phyloP scores from a whole-genome alignment of 1,140 invertebrate species.

The Diachasma alloeum region DNA sequence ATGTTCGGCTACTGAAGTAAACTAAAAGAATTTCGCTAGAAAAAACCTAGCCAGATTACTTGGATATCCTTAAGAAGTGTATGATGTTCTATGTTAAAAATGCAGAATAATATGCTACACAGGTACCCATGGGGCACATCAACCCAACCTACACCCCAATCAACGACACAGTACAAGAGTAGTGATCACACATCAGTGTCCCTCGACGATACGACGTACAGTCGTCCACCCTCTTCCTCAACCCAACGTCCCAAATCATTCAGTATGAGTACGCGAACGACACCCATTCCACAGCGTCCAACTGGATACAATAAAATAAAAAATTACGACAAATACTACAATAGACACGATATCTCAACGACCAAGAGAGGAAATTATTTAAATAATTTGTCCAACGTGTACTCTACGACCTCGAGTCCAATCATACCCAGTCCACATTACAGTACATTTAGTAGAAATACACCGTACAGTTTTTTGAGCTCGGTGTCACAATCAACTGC shows the following conservation, averaged over 20 bases:
- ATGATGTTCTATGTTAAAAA: conserved; percentile 10
- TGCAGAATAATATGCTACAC: conserved; percentile 30
- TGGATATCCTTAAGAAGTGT: neutral
- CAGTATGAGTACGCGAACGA: conserved; percentile 44
- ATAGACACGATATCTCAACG: conserved; percentile 35
- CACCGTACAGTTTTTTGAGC: conserved; percentile 56
- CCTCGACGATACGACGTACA: conserved; percentile 5
- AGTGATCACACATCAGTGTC: conserved; percentile 35
- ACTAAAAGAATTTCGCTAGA: too few species aligned
- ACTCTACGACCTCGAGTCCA: conserved; percentile 36
- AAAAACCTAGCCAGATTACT: too few species aligned
- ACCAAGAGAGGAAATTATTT: conserved; percentile 44
- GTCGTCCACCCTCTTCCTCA: conserved; percentile 31
- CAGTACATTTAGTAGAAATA: conserved; percentile 56
- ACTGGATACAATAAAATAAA: conserved; percentile 30
- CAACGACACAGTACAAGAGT: conserved; percentile 41
- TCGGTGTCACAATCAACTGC: conserved; percentile 46
- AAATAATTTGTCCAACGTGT: conserved; percentile 44
- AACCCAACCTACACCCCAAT: conserved; percentile 51
- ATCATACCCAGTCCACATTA: conserved; percentile 43
- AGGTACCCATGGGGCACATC: conserved; percentile 60
- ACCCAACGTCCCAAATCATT: conserved; percentile 33
- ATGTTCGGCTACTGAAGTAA: too few species aligned
- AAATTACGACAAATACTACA: conserved; percentile 38
- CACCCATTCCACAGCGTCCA: conserved; percentile 10